These are phyloP conservation scores for Probosciger aterrimus DNA, from an alignment of 2,113 vertebrate species.

Conservation along the genomic window DNA sequence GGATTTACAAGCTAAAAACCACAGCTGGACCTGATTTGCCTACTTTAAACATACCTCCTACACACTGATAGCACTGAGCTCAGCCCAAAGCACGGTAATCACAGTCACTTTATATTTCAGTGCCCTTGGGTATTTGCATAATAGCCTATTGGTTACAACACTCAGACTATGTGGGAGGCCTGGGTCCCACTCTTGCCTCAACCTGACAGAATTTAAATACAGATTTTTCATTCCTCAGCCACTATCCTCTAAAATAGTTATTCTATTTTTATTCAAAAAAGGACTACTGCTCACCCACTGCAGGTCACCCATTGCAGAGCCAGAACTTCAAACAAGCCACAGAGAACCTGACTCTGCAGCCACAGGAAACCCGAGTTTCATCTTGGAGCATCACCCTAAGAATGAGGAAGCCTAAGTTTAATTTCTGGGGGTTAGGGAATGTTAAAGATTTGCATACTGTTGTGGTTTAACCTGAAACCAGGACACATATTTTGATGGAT, in stretches of 20 bases:
- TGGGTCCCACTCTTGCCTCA: neutral
- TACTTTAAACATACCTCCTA: neutral
- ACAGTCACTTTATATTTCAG: neutral
- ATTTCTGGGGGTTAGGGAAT: neutral
- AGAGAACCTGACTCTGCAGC: neutral
- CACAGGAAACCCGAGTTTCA: neutral
- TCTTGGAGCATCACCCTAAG: neutral
- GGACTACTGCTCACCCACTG: neutral
- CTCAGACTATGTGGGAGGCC: neutral
- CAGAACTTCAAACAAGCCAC: neutral
- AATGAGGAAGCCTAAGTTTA: neutral
- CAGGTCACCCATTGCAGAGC: neutral
- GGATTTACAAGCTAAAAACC: neutral
- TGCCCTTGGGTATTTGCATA: neutral
- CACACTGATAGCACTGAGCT: neutral
- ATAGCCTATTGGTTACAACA: neutral
- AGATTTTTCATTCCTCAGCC: neutral
- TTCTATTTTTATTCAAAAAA: neutral
- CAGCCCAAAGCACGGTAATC: conserved; percentile 1
- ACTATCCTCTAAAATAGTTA: neutral
- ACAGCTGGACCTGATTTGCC: neutral
- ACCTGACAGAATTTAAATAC: neutral
- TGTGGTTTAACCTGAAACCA: neutral
- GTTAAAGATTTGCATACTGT: neutral
- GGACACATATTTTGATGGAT: neutral